Conservation (phyloP, 2,888 invertebrate species). For the Cheilosia urbana region DNA sequence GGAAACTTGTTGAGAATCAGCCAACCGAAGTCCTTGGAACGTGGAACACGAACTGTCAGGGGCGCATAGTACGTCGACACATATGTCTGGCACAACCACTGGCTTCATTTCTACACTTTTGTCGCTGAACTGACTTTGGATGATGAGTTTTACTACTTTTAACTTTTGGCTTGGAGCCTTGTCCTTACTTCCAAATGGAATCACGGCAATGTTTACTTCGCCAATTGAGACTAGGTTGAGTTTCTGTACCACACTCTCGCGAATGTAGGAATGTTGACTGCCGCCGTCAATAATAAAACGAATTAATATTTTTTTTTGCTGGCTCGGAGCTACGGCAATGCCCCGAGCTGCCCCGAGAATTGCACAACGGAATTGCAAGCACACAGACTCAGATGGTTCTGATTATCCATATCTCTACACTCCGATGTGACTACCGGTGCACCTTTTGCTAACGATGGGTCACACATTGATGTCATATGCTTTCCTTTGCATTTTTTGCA, state of each 20-base stretch:
- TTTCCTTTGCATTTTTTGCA: slow-evolving; percentile 25
- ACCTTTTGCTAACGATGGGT: slow-evolving; percentile 13
- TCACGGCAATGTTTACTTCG: background rate
- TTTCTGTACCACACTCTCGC: no score
- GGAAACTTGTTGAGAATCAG: background rate
- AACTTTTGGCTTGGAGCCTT: no score
- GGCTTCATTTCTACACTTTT: slow-evolving; percentile 5
- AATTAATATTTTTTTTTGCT: no score
- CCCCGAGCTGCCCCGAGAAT: no score
- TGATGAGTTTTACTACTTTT: no score
- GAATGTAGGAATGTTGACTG: no score
- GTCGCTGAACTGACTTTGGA: background rate
- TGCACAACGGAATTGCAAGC: no score
- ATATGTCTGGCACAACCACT: background rate
- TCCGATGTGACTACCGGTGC: no score
- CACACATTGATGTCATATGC: slow-evolving; percentile 22
- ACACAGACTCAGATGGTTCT: background rate
- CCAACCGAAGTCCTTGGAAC: slow-evolving; percentile 12
- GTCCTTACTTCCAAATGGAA: background rate
- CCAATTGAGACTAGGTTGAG: no score
- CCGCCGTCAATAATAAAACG: no score
- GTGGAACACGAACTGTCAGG: slow-evolving; percentile 17
- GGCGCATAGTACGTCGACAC: no score
- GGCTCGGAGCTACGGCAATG: no score
- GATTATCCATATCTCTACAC: background rate